Percentiles rank a stretch among this genome's conserved stretches.
phyloP scores from a whole-genome alignment of 23 tunicate species.

The Aplidium turbinatum region DNA sequence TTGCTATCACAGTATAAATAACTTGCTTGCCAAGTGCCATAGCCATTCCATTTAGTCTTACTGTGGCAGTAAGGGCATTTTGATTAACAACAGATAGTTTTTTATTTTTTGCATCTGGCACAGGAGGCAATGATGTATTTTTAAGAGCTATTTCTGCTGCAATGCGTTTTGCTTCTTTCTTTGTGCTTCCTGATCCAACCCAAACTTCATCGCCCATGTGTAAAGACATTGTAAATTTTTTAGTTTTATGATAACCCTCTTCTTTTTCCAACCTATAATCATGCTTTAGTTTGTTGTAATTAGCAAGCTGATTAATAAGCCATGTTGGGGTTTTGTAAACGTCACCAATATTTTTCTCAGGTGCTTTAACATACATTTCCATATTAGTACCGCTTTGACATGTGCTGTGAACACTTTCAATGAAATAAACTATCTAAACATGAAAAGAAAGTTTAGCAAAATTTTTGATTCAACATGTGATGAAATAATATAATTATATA shows the following conservation, averaged over 20 bases:
- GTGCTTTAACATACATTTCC: no score
- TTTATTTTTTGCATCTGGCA: constrained; percentile 5
- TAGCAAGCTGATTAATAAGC: constrained; percentile 13
- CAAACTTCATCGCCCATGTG: constrained; percentile 8
- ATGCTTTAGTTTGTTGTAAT: constrained; percentile 9
- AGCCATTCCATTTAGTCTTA: constrained; percentile 62
- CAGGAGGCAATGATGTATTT: background rate
- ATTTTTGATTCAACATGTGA: no score
- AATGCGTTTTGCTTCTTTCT: constrained; percentile 40
- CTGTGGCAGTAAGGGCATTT: constrained; percentile 63
- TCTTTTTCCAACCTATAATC: constrained; percentile 28
- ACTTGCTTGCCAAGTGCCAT: constrained; percentile 56
- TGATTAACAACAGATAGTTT: constrained; percentile 30
- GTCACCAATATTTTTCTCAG: background rate
- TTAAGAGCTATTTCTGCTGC: constrained; percentile 32
- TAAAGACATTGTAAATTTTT: constrained; percentile 18
- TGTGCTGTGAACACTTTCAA: no score
- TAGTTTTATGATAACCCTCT: background rate
- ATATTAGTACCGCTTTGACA: no score
- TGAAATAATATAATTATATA: no score
- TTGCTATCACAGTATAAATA: constrained; percentile 27
- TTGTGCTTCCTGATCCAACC: constrained; percentile 21
- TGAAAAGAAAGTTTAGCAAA: no score
- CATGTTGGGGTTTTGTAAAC: constrained; percentile 17
- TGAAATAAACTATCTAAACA: no score